A percentile compares a stretch with the other conserved stretches of the same genome.
These are phyloP conservation scores for Neostethus bicornis DNA, from an alignment of 2,797 vertebrate genomes.

Conservation along the genomic window DNA sequence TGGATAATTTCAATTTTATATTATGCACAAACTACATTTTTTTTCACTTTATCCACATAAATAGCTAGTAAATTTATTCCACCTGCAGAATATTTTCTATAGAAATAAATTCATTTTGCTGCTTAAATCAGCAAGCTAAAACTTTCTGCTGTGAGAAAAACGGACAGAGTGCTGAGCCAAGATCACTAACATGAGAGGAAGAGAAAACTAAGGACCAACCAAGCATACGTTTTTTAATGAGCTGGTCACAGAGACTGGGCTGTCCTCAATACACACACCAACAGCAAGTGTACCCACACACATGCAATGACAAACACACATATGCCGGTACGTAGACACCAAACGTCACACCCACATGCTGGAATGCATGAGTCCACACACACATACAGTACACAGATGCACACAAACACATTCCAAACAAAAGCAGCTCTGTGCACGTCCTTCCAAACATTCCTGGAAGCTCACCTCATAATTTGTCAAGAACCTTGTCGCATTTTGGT, in stretches of 20 bases:
- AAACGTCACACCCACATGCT: constrained; percentile 40
- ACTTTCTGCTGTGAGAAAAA: constrained; percentile 31
- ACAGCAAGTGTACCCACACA: constrained; percentile 22
- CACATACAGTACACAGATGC: constrained; percentile 19
- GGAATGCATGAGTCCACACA: constrained; percentile 29
- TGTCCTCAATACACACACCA: constrained; percentile 64
- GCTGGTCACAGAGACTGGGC: constrained; percentile 65
- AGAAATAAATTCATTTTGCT: constrained; percentile 5
- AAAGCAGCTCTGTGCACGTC: constrained; percentile 37
- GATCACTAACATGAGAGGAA: constrained; percentile 49
- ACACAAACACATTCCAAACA: constrained; percentile 22
- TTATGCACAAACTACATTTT: not conserved
- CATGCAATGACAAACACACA: constrained; percentile 32
- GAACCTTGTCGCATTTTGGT: constrained; percentile 33
- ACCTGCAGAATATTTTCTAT: not conserved
- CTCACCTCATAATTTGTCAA: constrained; percentile 38
- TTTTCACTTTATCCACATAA: not conserved
- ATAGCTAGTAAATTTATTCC: not conserved
- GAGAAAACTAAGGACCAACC: constrained; percentile 58
- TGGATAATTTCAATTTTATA: not conserved
- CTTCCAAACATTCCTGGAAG: constrained; percentile 49
- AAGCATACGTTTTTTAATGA: constrained; percentile 78
- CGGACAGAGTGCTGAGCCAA: constrained; percentile 40
- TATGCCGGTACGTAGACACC: constrained; percentile 26
- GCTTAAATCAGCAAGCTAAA: constrained; percentile 22